phyloP scores from a whole-genome alignment of 2,888 invertebrate species.

The Meganola albula region DNA sequence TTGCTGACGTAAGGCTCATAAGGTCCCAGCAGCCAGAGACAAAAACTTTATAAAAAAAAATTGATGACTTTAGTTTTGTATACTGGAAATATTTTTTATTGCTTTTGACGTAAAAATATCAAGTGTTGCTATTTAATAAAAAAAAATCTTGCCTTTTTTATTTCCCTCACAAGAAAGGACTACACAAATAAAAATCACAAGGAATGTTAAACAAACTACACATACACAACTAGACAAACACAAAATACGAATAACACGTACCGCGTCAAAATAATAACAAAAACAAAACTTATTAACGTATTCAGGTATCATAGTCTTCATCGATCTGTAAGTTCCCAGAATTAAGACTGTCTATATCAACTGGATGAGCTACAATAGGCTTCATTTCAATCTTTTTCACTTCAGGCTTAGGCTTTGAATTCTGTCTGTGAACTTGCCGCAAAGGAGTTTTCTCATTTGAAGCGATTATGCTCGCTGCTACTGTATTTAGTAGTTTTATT shows the following conservation, averaged over 20 bases:
- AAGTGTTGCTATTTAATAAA: too few relatives aligned
- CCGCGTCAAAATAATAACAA: constrained; percentile 36
- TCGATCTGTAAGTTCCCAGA: constrained; percentile 68
- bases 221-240: constrained; percentile 22
- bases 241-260: constrained; percentile 33
- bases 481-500: constrained; percentile 56
- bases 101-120: too few relatives aligned
- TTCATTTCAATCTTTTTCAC: constrained; percentile 45
- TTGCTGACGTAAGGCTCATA: too few relatives aligned
- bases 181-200: constrained; percentile 9
- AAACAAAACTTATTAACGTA: constrained; percentile 41
- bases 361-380: constrained; percentile 31
- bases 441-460: constrained; percentile 34
- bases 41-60: too few relatives aligned
- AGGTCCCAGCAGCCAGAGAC: too few relatives aligned
- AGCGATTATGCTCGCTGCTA: constrained; percentile 37
- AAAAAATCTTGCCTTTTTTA: too few relatives aligned
- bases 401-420: constrained; percentile 49
- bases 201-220: constrained; percentile 21
- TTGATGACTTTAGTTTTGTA: too few relatives aligned
- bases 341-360: constrained; percentile 57
- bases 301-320: constrained; percentile 76
- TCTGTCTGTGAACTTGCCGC: constrained; percentile 44
- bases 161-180: too few relatives aligned
- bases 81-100: too few relatives aligned